Conservation (phyloP, 2,888 invertebrate genomes). For the Mantis religiosa region DNA sequence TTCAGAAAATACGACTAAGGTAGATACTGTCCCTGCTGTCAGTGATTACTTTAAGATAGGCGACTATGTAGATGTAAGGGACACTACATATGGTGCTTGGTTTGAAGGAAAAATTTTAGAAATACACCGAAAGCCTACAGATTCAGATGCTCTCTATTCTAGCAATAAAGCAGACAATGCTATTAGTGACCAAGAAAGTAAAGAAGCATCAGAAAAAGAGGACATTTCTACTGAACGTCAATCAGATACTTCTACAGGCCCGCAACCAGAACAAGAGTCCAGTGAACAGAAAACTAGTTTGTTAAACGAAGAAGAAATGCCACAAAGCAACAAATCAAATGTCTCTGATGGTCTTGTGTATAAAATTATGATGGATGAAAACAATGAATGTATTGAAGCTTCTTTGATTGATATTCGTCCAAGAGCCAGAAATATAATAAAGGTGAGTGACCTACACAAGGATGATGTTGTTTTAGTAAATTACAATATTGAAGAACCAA, state of each 20-base stretch:
- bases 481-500: too few relatives aligned
- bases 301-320: background rate
- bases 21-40: background rate
- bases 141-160: conserved; percentile 28
- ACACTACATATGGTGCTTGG: conserved; percentile 65
- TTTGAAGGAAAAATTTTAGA: conserved; percentile 60
- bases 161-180: too few relatives aligned
- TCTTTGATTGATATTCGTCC: conserved; percentile 60
- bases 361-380: conserved; percentile 45
- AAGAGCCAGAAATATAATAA: conserved; percentile 55
- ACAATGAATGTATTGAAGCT: conserved; percentile 37
- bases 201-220: too few relatives aligned
- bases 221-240: too few relatives aligned
- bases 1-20: background rate
- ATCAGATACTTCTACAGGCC: too few relatives aligned
- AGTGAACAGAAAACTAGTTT: background rate
- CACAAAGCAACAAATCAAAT: too few relatives aligned
- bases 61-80: conserved; percentile 63
- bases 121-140: conserved; percentile 37
- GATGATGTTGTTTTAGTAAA: conserved; percentile 65
- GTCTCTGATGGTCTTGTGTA: conserved; percentile 44
- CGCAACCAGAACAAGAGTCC: too few relatives aligned
- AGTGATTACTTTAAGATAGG: conserved; percentile 43
- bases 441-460: conserved; percentile 51
- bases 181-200: too few relatives aligned